Percentiles rank a stretch among this genome's conserved stretches.
These are phyloP conservation scores for Carcinoscorpius rotundicauda DNA, from an alignment of 1,140 invertebrate genomes.

Conservation along the genomic window DNA sequence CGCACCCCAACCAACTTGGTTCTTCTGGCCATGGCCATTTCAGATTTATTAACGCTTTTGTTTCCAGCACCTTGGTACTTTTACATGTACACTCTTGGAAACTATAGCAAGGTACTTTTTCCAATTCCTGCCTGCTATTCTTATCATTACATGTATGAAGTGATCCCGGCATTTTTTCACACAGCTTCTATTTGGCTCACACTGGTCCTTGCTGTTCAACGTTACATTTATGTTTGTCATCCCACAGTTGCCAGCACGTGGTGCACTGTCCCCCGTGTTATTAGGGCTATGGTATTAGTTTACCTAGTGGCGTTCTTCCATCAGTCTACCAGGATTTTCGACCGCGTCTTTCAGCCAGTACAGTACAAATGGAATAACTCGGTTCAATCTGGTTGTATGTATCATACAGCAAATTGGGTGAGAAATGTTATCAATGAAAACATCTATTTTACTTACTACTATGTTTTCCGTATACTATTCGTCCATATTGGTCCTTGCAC, in stretches of 20 bases:
- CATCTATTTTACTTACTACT: constrained; percentile 67
- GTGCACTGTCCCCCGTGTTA: constrained; percentile 72
- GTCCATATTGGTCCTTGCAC: constrained; percentile 82
- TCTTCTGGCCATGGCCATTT: constrained; percentile 71
- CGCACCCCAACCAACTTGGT: constrained; percentile 54
- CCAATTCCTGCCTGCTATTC: constrained; percentile 60
- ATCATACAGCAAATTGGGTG: constrained; percentile 47
- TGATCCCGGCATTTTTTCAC: constrained; percentile 72
- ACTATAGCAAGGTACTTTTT: constrained; percentile 61
- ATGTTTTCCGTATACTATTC: constrained; percentile 71
- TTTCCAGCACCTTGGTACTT: constrained; percentile 64
- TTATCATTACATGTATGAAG: constrained; percentile 54
- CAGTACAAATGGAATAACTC: constrained; percentile 49
- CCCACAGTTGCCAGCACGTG: constrained; percentile 66
- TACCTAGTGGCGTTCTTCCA: constrained; percentile 59
- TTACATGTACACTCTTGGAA: constrained; percentile 80
- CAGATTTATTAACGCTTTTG: constrained; percentile 81
- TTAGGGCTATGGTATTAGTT: constrained; percentile 60
- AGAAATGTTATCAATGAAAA: constrained; percentile 44
- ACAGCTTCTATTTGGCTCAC: constrained; percentile 87
- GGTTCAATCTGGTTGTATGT: constrained; percentile 15
- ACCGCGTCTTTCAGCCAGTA: constrained; percentile 39
- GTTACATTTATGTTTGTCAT: constrained; percentile 86
- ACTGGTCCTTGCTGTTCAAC: constrained; percentile 67
- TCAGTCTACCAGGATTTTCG: constrained; percentile 64